A percentile compares a stretch with the other conserved stretches of the same genome.
Evolutionary conservation across 2,888 invertebrate genomes (phyloP).

Genomic region (Zygogramma bicolorata): DNA sequence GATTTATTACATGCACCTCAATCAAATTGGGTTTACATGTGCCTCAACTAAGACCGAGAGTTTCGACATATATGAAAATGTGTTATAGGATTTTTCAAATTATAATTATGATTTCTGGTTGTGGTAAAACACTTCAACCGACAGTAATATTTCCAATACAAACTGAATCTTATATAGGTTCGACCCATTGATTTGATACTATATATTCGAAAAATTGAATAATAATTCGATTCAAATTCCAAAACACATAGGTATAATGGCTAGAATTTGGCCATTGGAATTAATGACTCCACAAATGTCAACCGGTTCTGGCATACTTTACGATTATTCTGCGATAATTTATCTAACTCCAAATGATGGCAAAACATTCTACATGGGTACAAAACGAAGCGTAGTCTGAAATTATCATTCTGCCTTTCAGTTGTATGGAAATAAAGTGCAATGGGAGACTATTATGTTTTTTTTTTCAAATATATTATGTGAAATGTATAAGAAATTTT

Average conservation of each 20-base stretch:
- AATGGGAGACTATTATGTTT: too few relatives aligned
- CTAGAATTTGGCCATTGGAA: background rate
- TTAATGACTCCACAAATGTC: background rate
- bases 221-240: background rate
- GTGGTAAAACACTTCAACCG: background rate
- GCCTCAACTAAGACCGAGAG: background rate
- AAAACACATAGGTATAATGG: background rate
- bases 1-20: conserved; percentile 1
- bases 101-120: too few relatives aligned
- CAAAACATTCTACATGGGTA: background rate
- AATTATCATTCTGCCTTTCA: too few relatives aligned
- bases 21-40: background rate
- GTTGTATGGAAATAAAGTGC: too few relatives aligned
- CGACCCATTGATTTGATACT: background rate
- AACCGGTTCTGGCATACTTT: background rate
- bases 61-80: conserved; percentile 8
- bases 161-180: background rate
- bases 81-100: background rate
- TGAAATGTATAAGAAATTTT: too few relatives aligned
- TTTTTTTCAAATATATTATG: too few relatives aligned
- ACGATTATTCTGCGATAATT: background rate
- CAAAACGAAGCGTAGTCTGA: too few relatives aligned
- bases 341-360: background rate
- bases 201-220: background rate
- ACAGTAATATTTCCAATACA: background rate